A percentile compares a stretch with the other conserved stretches of the same genome.
Conservation (phyloP, 2,113 vertebrate species). For the Pelusios castaneus region DNA sequence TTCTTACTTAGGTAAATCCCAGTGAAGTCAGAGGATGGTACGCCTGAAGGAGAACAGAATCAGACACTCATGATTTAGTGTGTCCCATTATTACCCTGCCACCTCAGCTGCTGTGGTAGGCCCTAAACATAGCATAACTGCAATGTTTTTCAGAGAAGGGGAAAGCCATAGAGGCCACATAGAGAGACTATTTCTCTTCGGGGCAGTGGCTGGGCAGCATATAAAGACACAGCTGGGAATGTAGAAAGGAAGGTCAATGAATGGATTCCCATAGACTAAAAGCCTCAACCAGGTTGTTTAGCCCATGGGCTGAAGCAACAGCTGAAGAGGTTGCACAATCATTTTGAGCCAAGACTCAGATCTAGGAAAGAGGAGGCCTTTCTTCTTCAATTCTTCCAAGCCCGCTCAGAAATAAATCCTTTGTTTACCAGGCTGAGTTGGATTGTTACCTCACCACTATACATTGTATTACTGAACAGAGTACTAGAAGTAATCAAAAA, state of each 20-base stretch:
- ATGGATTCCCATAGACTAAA: not conserved
- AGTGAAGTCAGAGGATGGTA: not conserved
- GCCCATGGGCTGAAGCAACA: not conserved
- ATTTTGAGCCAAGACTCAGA: not conserved
- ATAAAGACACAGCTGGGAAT: not conserved
- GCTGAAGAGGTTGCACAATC: not conserved
- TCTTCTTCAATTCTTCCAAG: rapidly evolving
- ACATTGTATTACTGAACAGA: not conserved
- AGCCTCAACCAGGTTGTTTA: not conserved
- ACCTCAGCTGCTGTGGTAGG: conserved; percentile 5
- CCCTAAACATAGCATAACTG: not conserved
- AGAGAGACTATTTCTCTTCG: not conserved
- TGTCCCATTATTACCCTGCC: not conserved
- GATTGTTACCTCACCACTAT: rapidly evolving
- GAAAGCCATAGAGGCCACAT: not conserved
- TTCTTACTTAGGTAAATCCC: not conserved
- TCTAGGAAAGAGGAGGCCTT: not conserved
- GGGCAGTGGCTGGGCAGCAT: not conserved
- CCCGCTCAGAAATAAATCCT: rapidly evolving
- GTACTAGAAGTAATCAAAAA: not conserved
- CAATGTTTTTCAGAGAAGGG: not conserved
- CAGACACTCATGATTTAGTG: not conserved
- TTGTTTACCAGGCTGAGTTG: not conserved
- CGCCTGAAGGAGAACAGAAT: not conserved
- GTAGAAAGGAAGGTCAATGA: too few species aligned